Percentiles rank a stretch among this genome's conserved stretches.
These are phyloP conservation scores for Drymodes brunneopygia DNA, from an alignment of 2,113 vertebrate species.

Conservation along the genomic window DNA sequence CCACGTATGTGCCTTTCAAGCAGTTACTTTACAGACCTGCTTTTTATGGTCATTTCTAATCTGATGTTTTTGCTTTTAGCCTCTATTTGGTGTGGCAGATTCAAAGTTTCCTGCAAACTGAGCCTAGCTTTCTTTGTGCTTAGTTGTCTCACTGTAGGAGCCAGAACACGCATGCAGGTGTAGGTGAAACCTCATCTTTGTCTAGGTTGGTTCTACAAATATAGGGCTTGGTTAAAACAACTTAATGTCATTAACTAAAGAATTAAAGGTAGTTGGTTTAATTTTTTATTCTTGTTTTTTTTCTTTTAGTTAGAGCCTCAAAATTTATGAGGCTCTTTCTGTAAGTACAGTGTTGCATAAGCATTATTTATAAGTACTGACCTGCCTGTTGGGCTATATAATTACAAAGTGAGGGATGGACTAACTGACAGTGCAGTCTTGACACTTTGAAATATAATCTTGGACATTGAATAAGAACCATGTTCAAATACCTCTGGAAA, in stretches of 20 bases:
- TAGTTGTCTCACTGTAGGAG: neutral
- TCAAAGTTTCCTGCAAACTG: neutral
- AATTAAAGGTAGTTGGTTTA: neutral
- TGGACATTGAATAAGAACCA: neutral
- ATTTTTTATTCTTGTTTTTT: neutral
- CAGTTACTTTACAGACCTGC: neutral
- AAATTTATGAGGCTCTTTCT: neutral
- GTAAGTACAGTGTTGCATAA: neutral
- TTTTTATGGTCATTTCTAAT: neutral
- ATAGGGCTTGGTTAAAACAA: neutral
- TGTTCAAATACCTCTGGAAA: neutral
- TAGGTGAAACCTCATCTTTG: neutral
- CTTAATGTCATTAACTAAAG: neutral
- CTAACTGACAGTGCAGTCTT: rapidly evolving
- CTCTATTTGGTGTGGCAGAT: neutral
- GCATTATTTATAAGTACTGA: neutral
- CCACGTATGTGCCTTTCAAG: neutral
- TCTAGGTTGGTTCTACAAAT: neutral
- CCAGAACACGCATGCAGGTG: neutral
- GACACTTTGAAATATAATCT: neutral
- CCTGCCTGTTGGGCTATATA: neutral
- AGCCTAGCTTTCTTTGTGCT: neutral
- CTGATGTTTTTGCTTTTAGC: neutral
- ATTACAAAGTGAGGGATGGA: neutral
- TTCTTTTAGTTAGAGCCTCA: neutral